A percentile compares a stretch with the other conserved stretches of the same genome.
These are phyloP conservation scores for Lophura nycthemera DNA, from an alignment of 2,113 vertebrate species.

Conservation along the genomic window DNA sequence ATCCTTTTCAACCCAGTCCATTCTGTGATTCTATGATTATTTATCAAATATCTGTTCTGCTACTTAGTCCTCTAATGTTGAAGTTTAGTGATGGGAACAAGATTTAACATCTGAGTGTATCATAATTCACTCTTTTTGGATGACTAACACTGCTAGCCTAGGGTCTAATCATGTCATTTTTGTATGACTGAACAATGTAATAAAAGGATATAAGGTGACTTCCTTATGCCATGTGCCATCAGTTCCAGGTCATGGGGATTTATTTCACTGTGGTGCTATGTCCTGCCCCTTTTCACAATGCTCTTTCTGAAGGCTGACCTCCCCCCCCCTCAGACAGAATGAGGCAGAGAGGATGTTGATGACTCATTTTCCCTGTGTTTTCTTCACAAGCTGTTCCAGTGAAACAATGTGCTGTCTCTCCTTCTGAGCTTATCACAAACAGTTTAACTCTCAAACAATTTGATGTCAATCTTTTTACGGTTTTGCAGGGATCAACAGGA, in stretches of 20 bases:
- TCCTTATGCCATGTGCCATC: background rate
- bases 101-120: background rate
- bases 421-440: background rate
- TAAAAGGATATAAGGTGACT: background rate
- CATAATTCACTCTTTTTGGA: background rate
- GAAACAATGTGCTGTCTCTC: slow-evolving; percentile 18
- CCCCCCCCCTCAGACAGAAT: background rate
- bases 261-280: background rate
- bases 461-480: background rate
- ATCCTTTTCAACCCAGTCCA: no score
- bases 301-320: background rate
- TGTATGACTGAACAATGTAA: background rate
- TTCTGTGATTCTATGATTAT: background rate
- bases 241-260: background rate
- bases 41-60: background rate
- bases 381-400: slow-evolving; percentile 23
- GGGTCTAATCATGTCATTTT: background rate
- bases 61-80: background rate
- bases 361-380: slow-evolving; percentile 53
- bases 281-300: background rate
- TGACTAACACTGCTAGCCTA: background rate
- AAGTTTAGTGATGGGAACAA: background rate
- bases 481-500: slow-evolving; percentile 15
- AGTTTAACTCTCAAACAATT: background rate
- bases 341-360: slow-evolving; percentile 23